phyloP scores from a whole-genome alignment of 2,888 invertebrate species.

The Eurois occulta region DNA sequence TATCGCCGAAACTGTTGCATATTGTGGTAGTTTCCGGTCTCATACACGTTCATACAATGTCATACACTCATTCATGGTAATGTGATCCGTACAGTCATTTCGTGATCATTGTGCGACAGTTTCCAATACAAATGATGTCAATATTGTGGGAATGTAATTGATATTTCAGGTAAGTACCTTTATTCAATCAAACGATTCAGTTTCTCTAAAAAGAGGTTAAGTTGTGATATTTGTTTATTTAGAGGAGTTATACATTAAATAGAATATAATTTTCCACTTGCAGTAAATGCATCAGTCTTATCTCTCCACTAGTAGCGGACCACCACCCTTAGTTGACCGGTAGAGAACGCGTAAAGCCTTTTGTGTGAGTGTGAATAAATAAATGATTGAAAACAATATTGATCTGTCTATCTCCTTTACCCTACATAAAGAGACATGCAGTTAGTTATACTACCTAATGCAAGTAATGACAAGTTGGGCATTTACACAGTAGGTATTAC shows the following conservation, averaged over 20 bases:
- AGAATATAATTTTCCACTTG: not conserved
- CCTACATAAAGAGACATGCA: not conserved
- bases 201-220: not conserved
- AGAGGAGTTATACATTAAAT: not conserved
- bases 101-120: constrained; percentile 20
- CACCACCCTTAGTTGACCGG: not conserved
- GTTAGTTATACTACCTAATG: not conserved
- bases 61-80: constrained; percentile 43
- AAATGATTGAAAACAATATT: not conserved
- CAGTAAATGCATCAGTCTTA: not conserved
- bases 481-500: not conserved
- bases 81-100: constrained; percentile 50
- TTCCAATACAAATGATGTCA: constrained; percentile 22
- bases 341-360: not conserved
- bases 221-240: not conserved
- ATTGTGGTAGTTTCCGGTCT: constrained; percentile 53
- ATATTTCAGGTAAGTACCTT: constrained; percentile 44
- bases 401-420: not conserved
- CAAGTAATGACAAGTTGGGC: not conserved
- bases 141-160: constrained; percentile 50
- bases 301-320: not conserved
- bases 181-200: not conserved
- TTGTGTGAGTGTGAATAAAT: not conserved
- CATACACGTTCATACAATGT: constrained; percentile 38
- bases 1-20: constrained; percentile 41